Conservation (phyloP, 1,140 invertebrate genomes). For the Drosophila littoralis region DNA sequence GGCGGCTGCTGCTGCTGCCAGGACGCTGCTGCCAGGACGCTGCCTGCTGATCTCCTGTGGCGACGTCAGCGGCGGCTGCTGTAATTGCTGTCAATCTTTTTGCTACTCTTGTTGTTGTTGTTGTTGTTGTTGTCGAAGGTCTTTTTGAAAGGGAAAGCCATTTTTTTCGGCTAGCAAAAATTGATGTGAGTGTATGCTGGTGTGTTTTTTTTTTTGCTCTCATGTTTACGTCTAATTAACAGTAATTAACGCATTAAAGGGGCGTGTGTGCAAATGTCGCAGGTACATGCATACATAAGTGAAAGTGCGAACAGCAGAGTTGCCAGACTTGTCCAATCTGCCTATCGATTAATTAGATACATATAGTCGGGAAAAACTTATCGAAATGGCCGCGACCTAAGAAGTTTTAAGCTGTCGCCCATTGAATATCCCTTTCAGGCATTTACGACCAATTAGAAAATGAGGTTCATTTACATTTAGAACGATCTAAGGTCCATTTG, state of each 20-base stretch:
- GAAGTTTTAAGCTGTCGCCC: too few species aligned
- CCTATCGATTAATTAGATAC: neutral
- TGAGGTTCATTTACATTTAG: too few species aligned
- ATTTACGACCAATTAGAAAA: too few species aligned
- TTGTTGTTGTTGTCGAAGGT: slow-evolving; percentile 10
- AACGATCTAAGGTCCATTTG: too few species aligned
- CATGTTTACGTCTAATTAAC: slow-evolving; percentile 76
- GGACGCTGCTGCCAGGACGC: neutral
- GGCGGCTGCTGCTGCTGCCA: slow-evolving; percentile 14
- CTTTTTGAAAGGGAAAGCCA: slow-evolving; percentile 66
- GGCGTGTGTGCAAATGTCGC: slow-evolving; percentile 37
- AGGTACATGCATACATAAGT: neutral
- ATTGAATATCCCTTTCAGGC: too few species aligned
- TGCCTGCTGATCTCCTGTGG: slow-evolving; percentile 65
- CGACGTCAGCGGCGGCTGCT: slow-evolving; percentile 40
- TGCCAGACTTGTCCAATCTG: neutral
- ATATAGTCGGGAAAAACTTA: too few species aligned
- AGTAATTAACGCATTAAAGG: slow-evolving; percentile 77
- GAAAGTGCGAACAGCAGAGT: slow-evolving; percentile 3
- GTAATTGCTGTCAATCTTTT: slow-evolving; percentile 75
- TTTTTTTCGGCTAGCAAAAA: slow-evolving; percentile 20
- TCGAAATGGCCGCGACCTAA: too few species aligned
- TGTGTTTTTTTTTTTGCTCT: slow-evolving; percentile 30
- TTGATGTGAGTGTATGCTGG: neutral
- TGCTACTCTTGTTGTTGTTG: slow-evolving; percentile 20